phyloP scores from a whole-genome alignment of 2,888 invertebrate genomes.

The Hoplodrina blanda region DNA sequence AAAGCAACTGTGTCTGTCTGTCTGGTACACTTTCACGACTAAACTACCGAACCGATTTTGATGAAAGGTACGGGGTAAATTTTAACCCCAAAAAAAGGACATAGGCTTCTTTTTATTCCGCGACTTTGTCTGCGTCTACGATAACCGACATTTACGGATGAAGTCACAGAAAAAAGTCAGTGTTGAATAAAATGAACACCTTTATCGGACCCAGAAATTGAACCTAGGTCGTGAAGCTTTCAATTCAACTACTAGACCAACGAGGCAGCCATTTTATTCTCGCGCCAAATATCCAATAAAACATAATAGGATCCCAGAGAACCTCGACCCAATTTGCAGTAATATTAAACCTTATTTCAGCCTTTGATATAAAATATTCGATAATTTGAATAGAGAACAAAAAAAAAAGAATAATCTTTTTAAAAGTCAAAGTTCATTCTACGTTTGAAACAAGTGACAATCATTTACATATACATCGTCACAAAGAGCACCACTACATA shows the following conservation, averaged over 20 bases:
- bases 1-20: too few relatives aligned
- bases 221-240: background rate
- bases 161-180: too few relatives aligned
- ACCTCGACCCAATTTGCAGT: constrained; percentile 35
- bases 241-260: background rate
- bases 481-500: constrained; percentile 25
- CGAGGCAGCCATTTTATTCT: background rate
- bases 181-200: background rate
- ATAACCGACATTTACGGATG: too few relatives aligned
- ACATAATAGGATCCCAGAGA: constrained; percentile 19
- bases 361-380: constrained; percentile 37
- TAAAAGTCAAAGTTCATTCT: background rate
- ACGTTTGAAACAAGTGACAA: constrained; percentile 25
- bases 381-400: constrained; percentile 33
- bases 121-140: too few relatives aligned
- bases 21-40: too few relatives aligned
- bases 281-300: constrained; percentile 34
- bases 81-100: too few relatives aligned
- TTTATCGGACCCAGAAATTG: background rate
- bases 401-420: background rate
- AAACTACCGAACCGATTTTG: too few relatives aligned
- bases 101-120: too few relatives aligned
- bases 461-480: constrained; percentile 2
- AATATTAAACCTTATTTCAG: constrained; percentile 36
- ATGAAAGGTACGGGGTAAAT: too few relatives aligned